phyloP scores from a whole-genome alignment of 2,113 vertebrate species.

The Pristiophorus japonicus region DNA sequence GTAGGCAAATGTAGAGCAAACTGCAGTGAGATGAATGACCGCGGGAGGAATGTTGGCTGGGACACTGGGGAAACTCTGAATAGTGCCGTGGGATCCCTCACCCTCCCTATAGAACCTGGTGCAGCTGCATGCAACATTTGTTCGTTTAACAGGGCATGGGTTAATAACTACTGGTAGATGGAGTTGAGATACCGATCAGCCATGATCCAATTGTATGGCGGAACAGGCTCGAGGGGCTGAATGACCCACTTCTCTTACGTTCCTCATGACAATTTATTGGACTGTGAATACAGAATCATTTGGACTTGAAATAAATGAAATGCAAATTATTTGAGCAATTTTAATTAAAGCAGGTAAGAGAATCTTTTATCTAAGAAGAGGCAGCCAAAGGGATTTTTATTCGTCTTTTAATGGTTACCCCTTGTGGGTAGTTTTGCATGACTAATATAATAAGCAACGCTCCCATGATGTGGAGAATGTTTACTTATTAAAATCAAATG shows the following conservation, averaged over 20 bases:
- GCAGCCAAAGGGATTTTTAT: not conserved
- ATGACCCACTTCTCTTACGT: not conserved
- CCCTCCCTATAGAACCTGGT: not conserved
- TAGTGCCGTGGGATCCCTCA: not conserved
- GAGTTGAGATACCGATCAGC: not conserved
- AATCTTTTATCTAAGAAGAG: not conserved
- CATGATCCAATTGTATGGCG: not conserved
- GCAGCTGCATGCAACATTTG: not conserved
- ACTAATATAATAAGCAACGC: not conserved
- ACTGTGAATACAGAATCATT: not conserved
- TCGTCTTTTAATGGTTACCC: not conserved
- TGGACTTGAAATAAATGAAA: not conserved
- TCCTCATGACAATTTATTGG: not conserved
- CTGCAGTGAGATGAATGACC: not conserved
- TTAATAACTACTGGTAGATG: not conserved
- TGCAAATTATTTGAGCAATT: not conserved
- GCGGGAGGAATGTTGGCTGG: not conserved
- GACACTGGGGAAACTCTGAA: not conserved
- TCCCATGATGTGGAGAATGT: slow-evolving; percentile 17
- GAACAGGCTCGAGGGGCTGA: not conserved
- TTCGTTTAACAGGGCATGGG: not conserved
- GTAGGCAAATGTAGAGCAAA: not conserved
- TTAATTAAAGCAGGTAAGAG: not conserved
- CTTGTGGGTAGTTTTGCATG: slow-evolving; percentile 4
- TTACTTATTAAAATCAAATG: slow-evolving; percentile 32